Conservation (phyloP, 2,797 vertebrate genomes). For the Ctenopoma multispine region DNA sequence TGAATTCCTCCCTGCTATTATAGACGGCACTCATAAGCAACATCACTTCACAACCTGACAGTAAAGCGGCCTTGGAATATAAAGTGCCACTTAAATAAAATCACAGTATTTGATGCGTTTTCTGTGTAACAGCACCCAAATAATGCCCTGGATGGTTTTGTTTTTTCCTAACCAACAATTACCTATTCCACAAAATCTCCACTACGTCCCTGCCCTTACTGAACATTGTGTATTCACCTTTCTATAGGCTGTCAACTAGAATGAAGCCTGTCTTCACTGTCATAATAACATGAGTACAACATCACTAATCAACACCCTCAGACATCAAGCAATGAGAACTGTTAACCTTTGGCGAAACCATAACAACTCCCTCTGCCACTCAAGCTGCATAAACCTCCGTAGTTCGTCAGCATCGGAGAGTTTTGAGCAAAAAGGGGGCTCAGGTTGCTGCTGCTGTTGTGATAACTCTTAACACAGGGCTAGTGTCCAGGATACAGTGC, state of each 20-base stretch:
- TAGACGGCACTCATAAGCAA: slow-evolving; percentile 41
- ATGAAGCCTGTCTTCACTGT: slow-evolving; percentile 37
- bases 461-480: slow-evolving; percentile 54
- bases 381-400: slow-evolving; percentile 47
- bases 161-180: slow-evolving; percentile 52
- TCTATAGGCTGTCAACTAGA: slow-evolving; percentile 35
- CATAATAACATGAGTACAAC: slow-evolving; percentile 45
- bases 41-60: slow-evolving; percentile 39
- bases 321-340: slow-evolving; percentile 51
- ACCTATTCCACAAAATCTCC: slow-evolving; percentile 37
- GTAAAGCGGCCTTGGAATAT: slow-evolving; percentile 35
- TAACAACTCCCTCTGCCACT: slow-evolving; percentile 46
- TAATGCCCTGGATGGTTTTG: slow-evolving; percentile 36
- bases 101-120: slow-evolving; percentile 32
- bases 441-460: slow-evolving; percentile 41
- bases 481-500: slow-evolving; percentile 58
- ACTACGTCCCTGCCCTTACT: slow-evolving; percentile 11
- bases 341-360: slow-evolving; percentile 55
- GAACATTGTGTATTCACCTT: slow-evolving; percentile 53
- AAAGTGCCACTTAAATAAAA: slow-evolving; percentile 48
- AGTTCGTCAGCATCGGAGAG: slow-evolving; percentile 36
- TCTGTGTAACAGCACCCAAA: slow-evolving; percentile 39
- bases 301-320: slow-evolving; percentile 65
- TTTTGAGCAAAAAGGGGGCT: slow-evolving; percentile 35
- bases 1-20: slow-evolving; percentile 30